A percentile compares a stretch with the other conserved stretches of the same genome.
Conservation (phyloP, 2,888 invertebrate genomes). For the Pteria penguin region DNA sequence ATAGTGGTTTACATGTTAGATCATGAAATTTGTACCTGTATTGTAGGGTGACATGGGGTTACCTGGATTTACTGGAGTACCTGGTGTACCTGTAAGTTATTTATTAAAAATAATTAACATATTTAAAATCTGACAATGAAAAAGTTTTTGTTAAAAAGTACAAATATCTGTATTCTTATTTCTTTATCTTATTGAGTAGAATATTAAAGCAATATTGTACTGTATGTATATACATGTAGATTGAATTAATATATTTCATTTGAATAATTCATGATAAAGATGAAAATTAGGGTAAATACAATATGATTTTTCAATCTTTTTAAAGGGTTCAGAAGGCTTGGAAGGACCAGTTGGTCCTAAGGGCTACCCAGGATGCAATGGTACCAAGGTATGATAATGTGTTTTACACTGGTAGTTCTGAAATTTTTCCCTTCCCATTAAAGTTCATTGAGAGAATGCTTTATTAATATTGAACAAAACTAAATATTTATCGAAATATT, state of each 20-base stretch:
- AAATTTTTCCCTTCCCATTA: neutral
- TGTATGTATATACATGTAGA: too few relatives aligned
- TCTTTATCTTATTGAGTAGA: too few relatives aligned
- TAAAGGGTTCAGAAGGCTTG: slow-evolving; percentile 73
- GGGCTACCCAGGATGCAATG: slow-evolving; percentile 77
- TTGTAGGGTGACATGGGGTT: slow-evolving; percentile 73
- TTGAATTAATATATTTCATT: too few relatives aligned
- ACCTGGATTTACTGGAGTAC: slow-evolving; percentile 75
- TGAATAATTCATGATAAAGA: too few relatives aligned
- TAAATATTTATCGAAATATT: too few relatives aligned
- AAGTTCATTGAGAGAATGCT: neutral
- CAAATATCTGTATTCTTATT: too few relatives aligned
- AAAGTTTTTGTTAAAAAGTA: too few relatives aligned
- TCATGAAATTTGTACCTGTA: slow-evolving; percentile 13
- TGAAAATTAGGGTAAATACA: too few relatives aligned
- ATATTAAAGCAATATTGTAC: too few relatives aligned
- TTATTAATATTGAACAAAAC: neutral
- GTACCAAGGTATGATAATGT: slow-evolving; percentile 70
- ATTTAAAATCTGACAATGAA: too few relatives aligned
- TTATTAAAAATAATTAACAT: neutral
- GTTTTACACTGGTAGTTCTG: neutral
- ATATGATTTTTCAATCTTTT: too few relatives aligned
- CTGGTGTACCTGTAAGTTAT: slow-evolving; percentile 76
- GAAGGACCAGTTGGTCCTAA: slow-evolving; percentile 72
- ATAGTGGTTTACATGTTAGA: too few relatives aligned